Evolutionary conservation across 2,113 vertebrate species (phyloP), one percentile per base, ranked within the genome.

Genomic region (Chaetodon auriga): DNA sequence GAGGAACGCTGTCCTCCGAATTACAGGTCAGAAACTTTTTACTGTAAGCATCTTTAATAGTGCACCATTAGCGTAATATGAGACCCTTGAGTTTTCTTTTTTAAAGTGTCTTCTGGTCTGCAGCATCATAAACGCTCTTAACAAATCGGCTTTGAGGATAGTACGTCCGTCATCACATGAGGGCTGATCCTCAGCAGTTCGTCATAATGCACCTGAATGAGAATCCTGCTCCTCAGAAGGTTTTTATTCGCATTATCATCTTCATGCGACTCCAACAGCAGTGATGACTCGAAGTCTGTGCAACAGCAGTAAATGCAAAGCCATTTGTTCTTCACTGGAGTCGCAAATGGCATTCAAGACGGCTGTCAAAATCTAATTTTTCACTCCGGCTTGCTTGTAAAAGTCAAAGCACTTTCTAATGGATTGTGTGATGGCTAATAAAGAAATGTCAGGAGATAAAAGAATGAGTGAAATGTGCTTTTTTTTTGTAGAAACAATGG

Each of bases 391-490:
- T 79, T 48, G 69, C 79, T 69, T 85, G 75, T 75, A 43, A 78
- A 86, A 88, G 68, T 46, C 45, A 46, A 10, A n/a, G 57, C 80
- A 78, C 78, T 2, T 79, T 84, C 51, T 77, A 68, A 69, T 41
- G 23, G 7, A 23, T 63, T 2, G 19, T 6, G 75, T 83, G 64
- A 86, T 60, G 19, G 69, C 1, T 49, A 57, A 36, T 45, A 10
- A 46, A 41, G 35, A 25, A 70, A 51, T 55, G 51, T 82, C 55
- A 62, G n/a, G 15, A 36, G 38, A 80, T 25, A 14, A 65, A 61
- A 75, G 46, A 10, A 16, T 51, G 69, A n/a, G 68, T 80, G 9
- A 75, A 79, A 55, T 73, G 53, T 49, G 30, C 38, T 30, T 30
- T 30, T 30, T 30, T 30, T 30, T 30, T 30, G 30, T 3, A 30